Conservation (phyloP, 53 echinoderm and acorn worm species). For the Antedon mediterranea region DNA sequence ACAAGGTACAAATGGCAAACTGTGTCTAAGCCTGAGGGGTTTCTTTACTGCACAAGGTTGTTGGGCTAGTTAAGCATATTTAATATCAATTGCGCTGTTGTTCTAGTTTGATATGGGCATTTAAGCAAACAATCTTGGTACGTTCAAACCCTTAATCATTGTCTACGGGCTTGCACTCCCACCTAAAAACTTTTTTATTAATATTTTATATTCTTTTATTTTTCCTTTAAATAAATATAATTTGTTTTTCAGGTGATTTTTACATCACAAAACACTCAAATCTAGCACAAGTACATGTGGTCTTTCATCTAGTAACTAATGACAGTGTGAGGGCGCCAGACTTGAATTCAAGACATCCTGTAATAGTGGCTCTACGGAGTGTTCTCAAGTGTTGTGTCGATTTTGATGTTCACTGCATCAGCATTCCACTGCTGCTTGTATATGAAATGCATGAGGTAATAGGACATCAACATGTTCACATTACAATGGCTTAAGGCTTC, state of each 20-base stretch:
- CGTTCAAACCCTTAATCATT: too few relatives aligned
- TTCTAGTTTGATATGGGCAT: too few relatives aligned
- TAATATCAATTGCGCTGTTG: too few relatives aligned
- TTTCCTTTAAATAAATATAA: not conserved
- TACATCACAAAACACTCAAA: slow-evolving; percentile 96
- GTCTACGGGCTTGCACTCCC: too few relatives aligned
- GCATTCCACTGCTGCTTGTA: slow-evolving; percentile 72
- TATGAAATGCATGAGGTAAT: slow-evolving; percentile 98
- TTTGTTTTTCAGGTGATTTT: slow-evolving; percentile 60
- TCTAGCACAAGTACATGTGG: slow-evolving; percentile 70
- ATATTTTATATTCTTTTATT: not conserved
- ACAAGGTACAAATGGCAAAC: not conserved
- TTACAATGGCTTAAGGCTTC: not conserved
- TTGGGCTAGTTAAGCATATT: too few relatives aligned
- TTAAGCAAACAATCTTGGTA: too few relatives aligned
- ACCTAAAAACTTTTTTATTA: not conserved
- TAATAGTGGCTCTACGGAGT: slow-evolving; percentile 60
- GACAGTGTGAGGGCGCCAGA: slow-evolving; percentile 48
- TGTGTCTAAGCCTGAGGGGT: too few relatives aligned
- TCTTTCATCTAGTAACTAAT: slow-evolving; percentile 85
- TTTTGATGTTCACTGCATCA: slow-evolving; percentile 77
- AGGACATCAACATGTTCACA: too few relatives aligned
- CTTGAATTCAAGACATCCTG: slow-evolving; percentile 56
- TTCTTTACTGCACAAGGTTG: too few relatives aligned
- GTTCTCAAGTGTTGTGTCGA: slow-evolving; percentile 80